Evolutionary conservation across 2,797 vertebrate genomes (phyloP).

Genomic region (Gymnocypris eckloni): DNA sequence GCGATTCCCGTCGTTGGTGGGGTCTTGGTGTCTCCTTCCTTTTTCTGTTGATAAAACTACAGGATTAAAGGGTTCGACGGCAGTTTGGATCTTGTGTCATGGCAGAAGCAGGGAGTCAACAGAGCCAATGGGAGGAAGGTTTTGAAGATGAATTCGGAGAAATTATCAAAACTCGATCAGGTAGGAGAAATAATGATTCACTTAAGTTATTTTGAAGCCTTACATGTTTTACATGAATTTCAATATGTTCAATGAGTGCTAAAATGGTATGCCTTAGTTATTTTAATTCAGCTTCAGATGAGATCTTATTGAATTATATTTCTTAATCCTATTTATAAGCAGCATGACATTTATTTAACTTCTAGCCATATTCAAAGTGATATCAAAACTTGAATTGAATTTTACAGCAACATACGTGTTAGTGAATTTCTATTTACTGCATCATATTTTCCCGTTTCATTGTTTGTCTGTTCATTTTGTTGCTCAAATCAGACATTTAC

Average conservation of each 20-base stretch:
- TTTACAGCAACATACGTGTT: not conserved
- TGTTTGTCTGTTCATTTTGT: not conserved
- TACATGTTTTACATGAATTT: not conserved
- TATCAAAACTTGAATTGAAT: not conserved
- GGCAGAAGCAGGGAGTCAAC: conserved; percentile 52
- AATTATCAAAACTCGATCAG: conserved; percentile 63
- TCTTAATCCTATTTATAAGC: conserved; percentile 5
- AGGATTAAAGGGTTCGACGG: conserved; percentile 16
- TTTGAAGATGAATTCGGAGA: conserved; percentile 63
- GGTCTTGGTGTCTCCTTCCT: not conserved
- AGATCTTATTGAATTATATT: not conserved
- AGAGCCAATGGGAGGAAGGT: conserved; percentile 57
- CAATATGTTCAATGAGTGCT: not conserved
- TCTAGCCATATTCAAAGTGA: not conserved
- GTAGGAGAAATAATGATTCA: conserved; percentile 35
- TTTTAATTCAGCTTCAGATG: not conserved
- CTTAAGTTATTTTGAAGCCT: not conserved
- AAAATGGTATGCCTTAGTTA: not conserved
- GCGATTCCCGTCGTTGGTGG: conserved; percentile 1
- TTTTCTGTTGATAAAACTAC: not conserved
- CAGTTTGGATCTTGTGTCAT: conserved; percentile 38
- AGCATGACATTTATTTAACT: not conserved
- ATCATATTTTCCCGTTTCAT: not conserved
- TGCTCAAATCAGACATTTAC: not conserved
- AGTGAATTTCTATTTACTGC: not conserved